Evolutionary conservation across 2,888 invertebrate species (phyloP), one percentile per base, ranked within the genome.

Genomic region (Polymixis flavicincta): DNA sequence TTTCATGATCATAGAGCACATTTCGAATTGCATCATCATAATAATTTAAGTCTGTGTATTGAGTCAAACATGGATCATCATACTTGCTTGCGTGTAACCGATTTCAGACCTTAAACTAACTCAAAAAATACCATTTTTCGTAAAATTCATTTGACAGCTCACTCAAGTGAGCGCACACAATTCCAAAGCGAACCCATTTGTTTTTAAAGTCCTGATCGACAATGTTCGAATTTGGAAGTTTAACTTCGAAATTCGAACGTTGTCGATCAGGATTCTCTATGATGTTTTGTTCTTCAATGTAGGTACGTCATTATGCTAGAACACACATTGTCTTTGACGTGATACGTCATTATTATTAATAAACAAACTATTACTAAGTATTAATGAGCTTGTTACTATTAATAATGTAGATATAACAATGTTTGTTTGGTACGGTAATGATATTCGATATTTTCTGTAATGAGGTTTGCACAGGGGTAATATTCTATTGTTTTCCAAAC

Each of bases 331-430:
- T n/a, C 25, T 68, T 28, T 45, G 42, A 11, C 6, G n/a, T 17
- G n/a, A 11, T 6, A 48, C 2, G 14, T 65, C 22, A 52, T n/a
- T 11, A 22, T 28, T 32, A 45, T 22, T 61, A 55, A 55, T 42
- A 19, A 28, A 4, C 7, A 32, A 67, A 59, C 42, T 9, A 17
- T 42, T n/a, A 50, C 13, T n/a, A 32, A 59, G 14, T 74, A 52
- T 28, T 55, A 74, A 75, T 77, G 42, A 57, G n/a, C 2, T n/a
- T 22, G 2, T 75, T 9, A 50, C 13, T 50, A 32, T 50, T 57
- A 57, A 66, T 59, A 22, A n/a, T 67, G 28, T 42, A 13, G 13
- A 42, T 42, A 4, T 22, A 71, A 48, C 19, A 60, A 37, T 14
- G 3, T 6, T 48, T 45, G 19, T 60, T 54, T 45, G 3, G 9